Percentiles rank a stretch among this genome's conserved stretches.
These are phyloP conservation scores for Melanostoma mellinum DNA, from an alignment of 2,888 invertebrate species.

Conservation along the genomic window DNA sequence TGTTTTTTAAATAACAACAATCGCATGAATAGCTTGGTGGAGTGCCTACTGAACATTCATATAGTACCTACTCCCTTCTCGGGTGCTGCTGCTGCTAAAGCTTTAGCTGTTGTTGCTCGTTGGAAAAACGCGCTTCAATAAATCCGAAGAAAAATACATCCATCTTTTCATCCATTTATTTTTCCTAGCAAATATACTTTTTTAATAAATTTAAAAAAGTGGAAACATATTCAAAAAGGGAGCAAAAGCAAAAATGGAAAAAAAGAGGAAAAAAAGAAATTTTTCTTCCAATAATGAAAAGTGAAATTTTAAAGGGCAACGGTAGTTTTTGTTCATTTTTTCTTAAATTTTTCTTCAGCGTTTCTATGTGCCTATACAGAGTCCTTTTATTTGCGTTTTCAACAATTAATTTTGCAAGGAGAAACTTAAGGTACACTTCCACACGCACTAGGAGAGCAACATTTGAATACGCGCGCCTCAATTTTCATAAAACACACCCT, in stretches of 20 bases:
- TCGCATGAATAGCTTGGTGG: conserved; percentile 57
- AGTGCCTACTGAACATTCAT: conserved; percentile 37
- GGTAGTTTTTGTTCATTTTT: conserved; percentile 42
- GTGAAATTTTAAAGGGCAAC: conserved; percentile 71
- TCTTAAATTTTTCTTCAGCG: conserved; percentile 1
- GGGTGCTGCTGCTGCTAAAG: conserved; percentile 12
- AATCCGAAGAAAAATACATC: conserved; percentile 70
- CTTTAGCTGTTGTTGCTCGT: conserved; percentile 57
- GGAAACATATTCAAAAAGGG: conserved; percentile 62
- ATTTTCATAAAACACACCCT: conserved; percentile 6
- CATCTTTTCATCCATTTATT: conserved; percentile 66
- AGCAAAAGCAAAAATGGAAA: conserved; percentile 7
- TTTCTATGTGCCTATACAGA: conserved; percentile 13
- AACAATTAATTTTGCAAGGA: conserved; percentile 9
- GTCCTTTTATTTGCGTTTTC: conserved; percentile 14
- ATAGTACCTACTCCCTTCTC: conserved; percentile 9
- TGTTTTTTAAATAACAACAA: conserved; percentile 64
- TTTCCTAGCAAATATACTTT: conserved; percentile 51
- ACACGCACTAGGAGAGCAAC: conserved; percentile 40
- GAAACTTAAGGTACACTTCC: conserved; percentile 4
- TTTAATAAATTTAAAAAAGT: conserved; percentile 66
- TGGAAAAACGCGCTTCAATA: conserved; percentile 69
- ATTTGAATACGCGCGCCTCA: conserved; percentile 19
- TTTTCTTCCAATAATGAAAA: conserved; percentile 64
- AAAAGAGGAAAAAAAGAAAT: conserved; percentile 26